These are phyloP conservation scores for Tenebrosternarchus preto DNA, from an alignment of 2,113 vertebrate genomes.

Conservation along the genomic window DNA sequence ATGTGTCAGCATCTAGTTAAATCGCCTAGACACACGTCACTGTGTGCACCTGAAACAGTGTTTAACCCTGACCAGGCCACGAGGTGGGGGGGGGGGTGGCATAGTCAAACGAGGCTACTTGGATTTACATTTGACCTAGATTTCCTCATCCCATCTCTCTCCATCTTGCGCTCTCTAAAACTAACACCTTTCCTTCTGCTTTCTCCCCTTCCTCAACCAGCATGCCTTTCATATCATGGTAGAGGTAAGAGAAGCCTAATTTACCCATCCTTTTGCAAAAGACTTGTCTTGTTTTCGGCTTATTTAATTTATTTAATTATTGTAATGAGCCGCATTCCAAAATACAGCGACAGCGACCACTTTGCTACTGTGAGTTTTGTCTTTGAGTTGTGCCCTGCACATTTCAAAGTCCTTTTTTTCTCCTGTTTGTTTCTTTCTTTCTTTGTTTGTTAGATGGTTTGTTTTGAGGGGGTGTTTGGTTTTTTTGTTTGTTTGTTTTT, in stretches of 20 bases:
- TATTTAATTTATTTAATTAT: background rate
- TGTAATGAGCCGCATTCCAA: background rate
- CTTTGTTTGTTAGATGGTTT: background rate
- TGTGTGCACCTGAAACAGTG: conserved; percentile 17
- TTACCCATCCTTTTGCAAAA: conserved; percentile 52
- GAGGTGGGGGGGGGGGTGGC: background rate
- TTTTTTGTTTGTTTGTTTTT: conserved; percentile 37
- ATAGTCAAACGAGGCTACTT: conserved; percentile 18
- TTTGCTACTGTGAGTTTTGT: background rate
- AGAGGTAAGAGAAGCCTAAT: conserved; percentile 87
- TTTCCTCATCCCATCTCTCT: conserved; percentile 52
- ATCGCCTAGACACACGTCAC: background rate
- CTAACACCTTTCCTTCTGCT: conserved; percentile 79
- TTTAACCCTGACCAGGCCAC: conserved; percentile 35
- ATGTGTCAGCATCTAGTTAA: background rate
- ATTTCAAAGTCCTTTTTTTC: background rate
- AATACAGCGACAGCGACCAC: background rate
- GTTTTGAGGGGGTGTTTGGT: background rate
- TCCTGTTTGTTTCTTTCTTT: background rate
- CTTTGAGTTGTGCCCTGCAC: conserved; percentile 29
- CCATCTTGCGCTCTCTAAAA: conserved; percentile 73
- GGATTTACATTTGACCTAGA: conserved; percentile 43
- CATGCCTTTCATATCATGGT: conserved; percentile 98
- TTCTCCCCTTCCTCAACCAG: conserved; percentile 83
- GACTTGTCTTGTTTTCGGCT: conserved; percentile 38